Evolutionary conservation across 2,113 vertebrate species (phyloP), one percentile per base, ranked within the genome.

Genomic region (Erinaceus europaeus): DNA sequence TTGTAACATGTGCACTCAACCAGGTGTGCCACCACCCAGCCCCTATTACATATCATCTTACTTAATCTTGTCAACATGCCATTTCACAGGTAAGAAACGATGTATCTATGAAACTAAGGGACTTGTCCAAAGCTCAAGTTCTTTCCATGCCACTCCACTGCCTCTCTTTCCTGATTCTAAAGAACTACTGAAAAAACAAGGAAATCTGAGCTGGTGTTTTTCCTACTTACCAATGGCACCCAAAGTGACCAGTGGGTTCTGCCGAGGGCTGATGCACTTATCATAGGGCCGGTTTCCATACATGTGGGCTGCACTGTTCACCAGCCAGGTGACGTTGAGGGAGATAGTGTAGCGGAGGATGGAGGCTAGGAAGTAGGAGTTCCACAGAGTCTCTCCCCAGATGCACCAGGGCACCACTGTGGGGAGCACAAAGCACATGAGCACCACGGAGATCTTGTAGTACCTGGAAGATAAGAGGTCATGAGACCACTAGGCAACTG

Each of bases 371-470:
- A 98, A 98, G 93, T 98, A 98, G 27, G 98, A 96, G 0, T 97
- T 98, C 97, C 97, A 98, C 81, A 98, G 93, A 36, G 95, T 97
- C 93, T 98, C 98, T 0, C 96, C 97, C 97, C 98, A 98, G 90
- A 96, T 71, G 88, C 95, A 97, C 97, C 98, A 98, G 1, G 98
- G 98, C 88, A 98, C 97, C 72, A 97, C 25, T 0, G 97, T 97
- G 73, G 97, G 97, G 53, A 97, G 44, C 53, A 95, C 76, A 5
- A 97, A 98, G 83, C 97, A 98, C 97, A 97, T 97, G 89, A 98
- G 94, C 93, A 97, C 92, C 2, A 98, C 97, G 0, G 95, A 96
- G 48, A 82, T 91, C 94, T 96, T 97, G 73, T 97, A 97, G 69
- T 97, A 97, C 95, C 97, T 97, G 73, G 20, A 91, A 94, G 74